These are phyloP conservation scores for Anadara kagoshimensis DNA, from an alignment of 1,140 invertebrate species.

Conservation along the genomic window DNA sequence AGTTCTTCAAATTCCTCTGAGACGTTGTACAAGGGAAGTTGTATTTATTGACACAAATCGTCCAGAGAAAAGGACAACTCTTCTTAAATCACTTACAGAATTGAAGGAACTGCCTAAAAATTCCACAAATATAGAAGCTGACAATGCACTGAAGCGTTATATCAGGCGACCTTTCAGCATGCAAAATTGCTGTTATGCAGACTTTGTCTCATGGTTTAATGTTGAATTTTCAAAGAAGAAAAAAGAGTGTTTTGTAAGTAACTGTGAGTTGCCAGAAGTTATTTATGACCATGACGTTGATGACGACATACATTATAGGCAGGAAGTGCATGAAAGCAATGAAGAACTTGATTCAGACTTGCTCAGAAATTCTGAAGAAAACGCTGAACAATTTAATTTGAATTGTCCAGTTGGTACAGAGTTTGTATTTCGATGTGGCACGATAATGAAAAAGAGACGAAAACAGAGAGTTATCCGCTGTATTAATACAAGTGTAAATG, in stretches of 20 bases:
- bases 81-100: conserved; percentile 19
- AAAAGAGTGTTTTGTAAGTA: neutral
- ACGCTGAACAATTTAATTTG: too few species aligned
- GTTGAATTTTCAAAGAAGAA: neutral
- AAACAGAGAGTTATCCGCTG: conserved; percentile 16
- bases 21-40: conserved; percentile 13
- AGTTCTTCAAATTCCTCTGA: conserved; percentile 28
- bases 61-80: conserved; percentile 10
- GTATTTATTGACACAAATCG: conserved; percentile 36
- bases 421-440: conserved; percentile 17
- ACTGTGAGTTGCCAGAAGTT: neutral
- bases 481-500: neutral
- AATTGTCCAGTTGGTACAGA: neutral
- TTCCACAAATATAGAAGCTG: conserved; percentile 1
- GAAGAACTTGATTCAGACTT: neutral
- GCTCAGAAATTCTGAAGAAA: neutral
- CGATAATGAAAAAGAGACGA: conserved; percentile 1
- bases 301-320: neutral
- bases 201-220: conserved; percentile 6
- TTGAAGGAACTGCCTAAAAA: neutral
- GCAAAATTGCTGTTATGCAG: too few species aligned
- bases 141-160: conserved; percentile 9
- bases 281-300: neutral
- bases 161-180: neutral
- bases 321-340: too few species aligned